A percentile compares a stretch with the other conserved stretches of the same genome.
These are phyloP conservation scores for Meloidogyne chitwoodi DNA, from an alignment of 1,140 invertebrate genomes.

Conservation along the genomic window DNA sequence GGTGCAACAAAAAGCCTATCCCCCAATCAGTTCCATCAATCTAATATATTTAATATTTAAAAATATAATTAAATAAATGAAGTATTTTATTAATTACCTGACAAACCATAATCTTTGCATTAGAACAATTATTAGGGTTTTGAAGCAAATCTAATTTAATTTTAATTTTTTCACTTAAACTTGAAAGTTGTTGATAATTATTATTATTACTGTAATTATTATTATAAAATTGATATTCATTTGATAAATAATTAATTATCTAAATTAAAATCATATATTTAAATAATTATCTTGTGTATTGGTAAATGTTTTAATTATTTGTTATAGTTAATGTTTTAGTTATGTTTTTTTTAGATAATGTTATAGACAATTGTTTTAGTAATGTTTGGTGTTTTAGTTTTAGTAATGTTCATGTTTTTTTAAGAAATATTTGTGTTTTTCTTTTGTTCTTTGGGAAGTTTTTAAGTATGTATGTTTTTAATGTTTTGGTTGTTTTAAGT, in stretches of 20 bases:
- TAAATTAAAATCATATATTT: background rate
- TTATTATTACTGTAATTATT: background rate
- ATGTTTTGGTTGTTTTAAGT: no score
- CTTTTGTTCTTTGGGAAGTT: no score
- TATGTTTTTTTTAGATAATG: no score
- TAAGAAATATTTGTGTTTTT: no score
- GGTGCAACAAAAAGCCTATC: background rate
- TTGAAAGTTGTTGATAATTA: background rate
- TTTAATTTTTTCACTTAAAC: slow-evolving; percentile 22
- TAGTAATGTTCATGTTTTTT: no score
- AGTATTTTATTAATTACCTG: background rate
- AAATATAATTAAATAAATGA: no score
- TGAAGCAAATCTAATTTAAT: slow-evolving; percentile 7
- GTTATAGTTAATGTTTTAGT: no score
- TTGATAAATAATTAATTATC: background rate
- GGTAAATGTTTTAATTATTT: no score
- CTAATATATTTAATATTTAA: background rate
- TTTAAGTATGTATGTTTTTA: no score
- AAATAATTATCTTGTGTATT: no score
- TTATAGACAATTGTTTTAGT: no score
- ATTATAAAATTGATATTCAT: background rate
- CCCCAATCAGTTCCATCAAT: background rate
- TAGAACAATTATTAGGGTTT: slow-evolving; percentile 21
- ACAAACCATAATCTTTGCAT: slow-evolving; percentile 15
- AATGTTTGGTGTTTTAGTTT: no score